A percentile compares a stretch with the other conserved stretches of the same genome.
phyloP scores from a whole-genome alignment of 2,113 vertebrate species.

The human region DNA sequence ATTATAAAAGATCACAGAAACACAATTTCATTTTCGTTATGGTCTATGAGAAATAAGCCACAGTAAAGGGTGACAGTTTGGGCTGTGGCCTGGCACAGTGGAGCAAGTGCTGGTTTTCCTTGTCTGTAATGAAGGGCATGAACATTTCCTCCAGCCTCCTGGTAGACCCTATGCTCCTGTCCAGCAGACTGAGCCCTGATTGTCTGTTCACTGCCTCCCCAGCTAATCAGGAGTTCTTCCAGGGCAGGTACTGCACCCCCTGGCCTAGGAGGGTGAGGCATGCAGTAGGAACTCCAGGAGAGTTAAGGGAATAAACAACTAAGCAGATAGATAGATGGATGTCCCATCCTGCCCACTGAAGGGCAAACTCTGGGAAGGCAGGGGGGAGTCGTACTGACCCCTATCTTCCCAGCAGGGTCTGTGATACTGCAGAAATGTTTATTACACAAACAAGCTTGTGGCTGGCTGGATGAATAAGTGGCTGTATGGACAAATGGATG shows the following conservation, averaged over 20 bases:
- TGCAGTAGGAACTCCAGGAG: not conserved
- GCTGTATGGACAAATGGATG: not conserved
- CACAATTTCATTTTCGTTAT: not conserved
- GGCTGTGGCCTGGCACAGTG: fast-evolving
- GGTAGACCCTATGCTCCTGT: not conserved
- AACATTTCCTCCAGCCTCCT: not conserved
- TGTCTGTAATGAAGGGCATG: not conserved
- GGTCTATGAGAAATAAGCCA: not conserved
- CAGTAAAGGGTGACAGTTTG: not conserved
- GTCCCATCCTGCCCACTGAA: not conserved
- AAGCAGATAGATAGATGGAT: not conserved
- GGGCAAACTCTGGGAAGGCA: not conserved
- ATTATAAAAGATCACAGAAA: not conserved
- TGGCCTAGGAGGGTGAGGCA: not conserved
- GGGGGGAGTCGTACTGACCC: not conserved
- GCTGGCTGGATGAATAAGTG: not conserved
- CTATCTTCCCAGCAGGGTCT: not conserved
- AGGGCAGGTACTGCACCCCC: not conserved
- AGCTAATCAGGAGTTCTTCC: not conserved
- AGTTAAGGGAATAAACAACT: not conserved
- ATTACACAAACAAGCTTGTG: not conserved
- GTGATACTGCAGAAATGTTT: not conserved
- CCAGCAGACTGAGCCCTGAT: not conserved
- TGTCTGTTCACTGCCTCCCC: not conserved
- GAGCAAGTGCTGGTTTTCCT: not conserved